Conservation (phyloP, 2,113 vertebrate species). For the Silurus glanis region DNA sequence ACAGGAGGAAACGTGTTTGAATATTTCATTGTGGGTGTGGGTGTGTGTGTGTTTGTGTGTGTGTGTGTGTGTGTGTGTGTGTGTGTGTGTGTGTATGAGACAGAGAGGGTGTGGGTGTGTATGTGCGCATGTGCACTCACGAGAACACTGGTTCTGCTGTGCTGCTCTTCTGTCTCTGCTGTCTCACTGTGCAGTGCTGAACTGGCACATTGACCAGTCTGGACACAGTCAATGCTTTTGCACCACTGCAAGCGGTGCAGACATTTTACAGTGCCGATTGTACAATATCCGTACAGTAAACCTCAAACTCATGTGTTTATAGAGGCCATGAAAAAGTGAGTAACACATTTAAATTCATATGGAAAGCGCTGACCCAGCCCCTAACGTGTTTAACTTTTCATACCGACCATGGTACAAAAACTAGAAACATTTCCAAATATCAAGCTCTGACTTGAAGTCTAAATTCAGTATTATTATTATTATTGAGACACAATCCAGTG, state of each 20-base stretch:
- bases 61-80: background rate
- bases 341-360: background rate
- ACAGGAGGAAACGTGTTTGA: constrained; percentile 1
- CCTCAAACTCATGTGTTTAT: background rate
- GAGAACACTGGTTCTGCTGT: constrained; percentile 36
- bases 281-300: background rate
- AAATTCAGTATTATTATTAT: background rate
- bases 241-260: constrained; percentile 22
- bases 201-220: constrained; percentile 48
- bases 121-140: constrained; percentile 20
- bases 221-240: constrained; percentile 39
- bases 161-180: constrained; percentile 42
- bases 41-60: constrained; percentile 30
- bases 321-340: background rate
- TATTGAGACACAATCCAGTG: background rate
- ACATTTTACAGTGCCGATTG: background rate
- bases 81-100: background rate
- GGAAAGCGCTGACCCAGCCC: background rate
- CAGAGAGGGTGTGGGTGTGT: background rate
- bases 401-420: background rate
- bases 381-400: background rate
- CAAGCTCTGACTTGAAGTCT: background rate
- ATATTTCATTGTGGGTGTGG: constrained; percentile 25
- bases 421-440: background rate
- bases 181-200: constrained; percentile 45